Percentiles rank a stretch among this genome's conserved stretches.
These are phyloP conservation scores for Cavia porcellus DNA, from an alignment of 2,113 vertebrate genomes.

Conservation along the genomic window DNA sequence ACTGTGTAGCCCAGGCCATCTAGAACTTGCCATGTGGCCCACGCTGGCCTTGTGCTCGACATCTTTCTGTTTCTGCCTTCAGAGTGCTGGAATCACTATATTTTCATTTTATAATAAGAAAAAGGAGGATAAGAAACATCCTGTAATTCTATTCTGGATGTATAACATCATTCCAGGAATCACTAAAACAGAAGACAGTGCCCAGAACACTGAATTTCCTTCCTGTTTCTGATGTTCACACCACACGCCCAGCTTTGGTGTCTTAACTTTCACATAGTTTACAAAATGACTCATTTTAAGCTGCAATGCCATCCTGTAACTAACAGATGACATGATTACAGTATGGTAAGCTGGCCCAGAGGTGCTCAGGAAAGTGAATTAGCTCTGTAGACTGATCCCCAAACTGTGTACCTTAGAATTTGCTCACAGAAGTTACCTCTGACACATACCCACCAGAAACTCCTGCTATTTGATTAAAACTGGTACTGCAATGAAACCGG, in stretches of 20 bases:
- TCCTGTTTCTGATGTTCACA: background rate
- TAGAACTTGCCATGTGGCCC: background rate
- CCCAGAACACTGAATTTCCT: background rate
- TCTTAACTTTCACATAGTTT: background rate
- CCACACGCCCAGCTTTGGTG: background rate
- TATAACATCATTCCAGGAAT: background rate
- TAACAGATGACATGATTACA: background rate
- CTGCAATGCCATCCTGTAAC: background rate
- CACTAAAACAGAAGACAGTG: background rate
- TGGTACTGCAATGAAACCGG: background rate
- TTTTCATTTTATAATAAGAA: constrained; percentile 19
- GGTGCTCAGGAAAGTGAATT: background rate
- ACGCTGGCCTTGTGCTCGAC: background rate
- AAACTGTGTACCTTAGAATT: background rate
- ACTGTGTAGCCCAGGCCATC: background rate
- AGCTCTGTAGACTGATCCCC: background rate
- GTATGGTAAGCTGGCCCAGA: background rate
- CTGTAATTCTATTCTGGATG: background rate
- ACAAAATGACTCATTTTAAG: background rate
- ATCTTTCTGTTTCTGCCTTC: background rate
- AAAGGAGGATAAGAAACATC: background rate
- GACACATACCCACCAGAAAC: background rate
- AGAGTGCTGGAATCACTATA: background rate
- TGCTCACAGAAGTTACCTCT: background rate
- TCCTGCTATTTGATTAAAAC: background rate